Conservation (phyloP, 1,140 invertebrate genomes). For the Dreissena rostriformis region DNA sequence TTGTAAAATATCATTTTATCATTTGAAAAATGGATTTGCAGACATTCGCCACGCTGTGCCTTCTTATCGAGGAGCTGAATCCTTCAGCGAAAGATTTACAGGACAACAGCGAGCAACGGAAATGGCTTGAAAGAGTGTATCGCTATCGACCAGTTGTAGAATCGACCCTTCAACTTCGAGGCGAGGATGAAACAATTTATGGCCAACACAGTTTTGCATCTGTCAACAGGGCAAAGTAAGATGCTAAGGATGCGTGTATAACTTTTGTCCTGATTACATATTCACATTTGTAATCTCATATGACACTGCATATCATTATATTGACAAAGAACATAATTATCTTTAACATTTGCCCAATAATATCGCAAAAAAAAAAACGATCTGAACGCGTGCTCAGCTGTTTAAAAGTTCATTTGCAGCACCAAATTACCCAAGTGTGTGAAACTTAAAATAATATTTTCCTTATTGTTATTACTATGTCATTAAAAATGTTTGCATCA, state of each 20-base stretch:
- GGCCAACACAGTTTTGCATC: slow-evolving; percentile 32
- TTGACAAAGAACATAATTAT: too few relatives aligned
- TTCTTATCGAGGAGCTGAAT: slow-evolving; percentile 26
- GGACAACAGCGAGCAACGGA: not conserved
- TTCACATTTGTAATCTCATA: too few relatives aligned
- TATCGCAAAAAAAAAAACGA: too few relatives aligned
- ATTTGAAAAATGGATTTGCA: not conserved
- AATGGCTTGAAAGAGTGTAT: slow-evolving; percentile 48
- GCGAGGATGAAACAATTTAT: slow-evolving; percentile 19
- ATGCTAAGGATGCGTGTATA: not conserved
- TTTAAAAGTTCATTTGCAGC: too few relatives aligned
- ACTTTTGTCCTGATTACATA: too few relatives aligned
- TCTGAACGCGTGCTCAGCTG: too few relatives aligned
- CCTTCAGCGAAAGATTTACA: slow-evolving; percentile 24
- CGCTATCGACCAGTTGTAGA: slow-evolving; percentile 44
- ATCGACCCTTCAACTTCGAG: slow-evolving; percentile 33
- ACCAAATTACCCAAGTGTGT: too few relatives aligned
- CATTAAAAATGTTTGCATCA: not conserved
- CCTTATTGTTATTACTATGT: not conserved
- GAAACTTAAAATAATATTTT: too few relatives aligned
- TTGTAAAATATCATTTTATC: too few relatives aligned
- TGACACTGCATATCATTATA: too few relatives aligned
- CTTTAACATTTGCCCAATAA: too few relatives aligned
- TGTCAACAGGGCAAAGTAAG: slow-evolving; percentile 37
- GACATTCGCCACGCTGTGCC: slow-evolving; percentile 43